Base-by-base conservation (phyloP, 2,113 vertebrate species). In the Hucho hucho region DNA sequence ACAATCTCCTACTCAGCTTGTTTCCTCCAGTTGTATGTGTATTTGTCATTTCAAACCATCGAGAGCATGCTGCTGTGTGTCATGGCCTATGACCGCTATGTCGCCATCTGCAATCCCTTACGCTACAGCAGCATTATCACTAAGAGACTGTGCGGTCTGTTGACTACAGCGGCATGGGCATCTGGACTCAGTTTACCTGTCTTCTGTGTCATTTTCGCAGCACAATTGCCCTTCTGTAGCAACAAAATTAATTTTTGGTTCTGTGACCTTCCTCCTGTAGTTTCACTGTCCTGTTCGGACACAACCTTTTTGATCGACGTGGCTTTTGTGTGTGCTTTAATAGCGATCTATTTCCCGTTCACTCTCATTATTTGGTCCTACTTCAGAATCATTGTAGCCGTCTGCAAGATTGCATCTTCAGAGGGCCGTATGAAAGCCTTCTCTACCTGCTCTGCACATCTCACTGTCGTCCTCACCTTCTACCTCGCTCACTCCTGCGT, bases 371-470 rank as follows among this genome's bases (percentile, higher is more conserved):
- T 64, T 6, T 64, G 63, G 63, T 64, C 25, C 12, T 64, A 26
- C 63, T 64, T 13, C 9, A 64, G 63, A 13, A 26, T 64, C 12
- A 14, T 64, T 64, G 11, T 64, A 12, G 63, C 63, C 1, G 11
- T 26, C n/a, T 69, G 49, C 53, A 73, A 73, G 20, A 64, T 73
- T 22, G 11, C 32, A 22, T 43, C 58, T n/a, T 46, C 59, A 3
- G 72, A 64, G 11, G 59, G 59, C 12, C 28, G 72, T 43, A 64
- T 37, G 16, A 64, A 73, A 22, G 72, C 72, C 59, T 73, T 73
- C 28, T 73, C 72, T 29, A 47, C 72, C 14, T 73, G 72, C 72
- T 16, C 32, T 9, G 24, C 72, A 13, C 72, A 73, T 47, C 59
- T 73, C 11, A 64, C 26, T 9, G 6, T 71, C 5, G 37, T 73